Base-by-base conservation (phyloP, 1,140 invertebrate genomes). In the Carposina sasakii region DNA sequence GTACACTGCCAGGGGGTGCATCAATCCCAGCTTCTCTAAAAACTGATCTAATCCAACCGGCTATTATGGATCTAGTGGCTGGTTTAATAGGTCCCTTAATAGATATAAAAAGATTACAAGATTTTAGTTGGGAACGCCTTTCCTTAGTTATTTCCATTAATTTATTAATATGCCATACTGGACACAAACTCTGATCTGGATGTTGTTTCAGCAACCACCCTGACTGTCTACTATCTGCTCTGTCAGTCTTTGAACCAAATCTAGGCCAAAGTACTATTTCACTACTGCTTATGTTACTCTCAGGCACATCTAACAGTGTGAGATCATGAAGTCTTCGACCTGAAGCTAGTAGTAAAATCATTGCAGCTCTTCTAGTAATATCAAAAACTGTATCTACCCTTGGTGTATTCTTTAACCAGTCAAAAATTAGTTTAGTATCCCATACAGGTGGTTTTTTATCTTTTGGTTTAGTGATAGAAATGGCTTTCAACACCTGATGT, bases 201-300 rank as follows among this genome's bases (percentile, higher is more conserved):
- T 48, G 45, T 1, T 17, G 9, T 12, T 21, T 24, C 1, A 71
- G 20, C 13, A 49, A 28, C 61, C 63, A 72, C 0, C 69, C 67
- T 21, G 64, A 68, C 40, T 70, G 64, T 26, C 58, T 33, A 24
- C 49, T 33, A 20, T 23, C 39, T 1, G 12, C 22, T 3, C 12
- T 42, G 41, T 70, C 69, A 1, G 69, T 70, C 41, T 70, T 69
- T 5, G 63, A 70, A 4, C 64, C 64, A 57, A 70, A 70, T 12
- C 9, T 13, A 13, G 67, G 69, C 69, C 67, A 71, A 23, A 69
- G 56, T 16, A 45, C 39, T 19, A 50, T 31, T n/a, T n/a, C n/a
- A n/a, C n/a, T n/a, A n/a, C n/a, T n/a, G n/a, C n/a, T n/a, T n/a
- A n/a, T n/a, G n/a, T n/a, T n/a, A n/a, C n/a, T n/a, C n/a, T n/a